Evolutionary conservation across 2,797 vertebrate species (phyloP).

Genomic region (Chaetophractus vellerosus): DNA sequence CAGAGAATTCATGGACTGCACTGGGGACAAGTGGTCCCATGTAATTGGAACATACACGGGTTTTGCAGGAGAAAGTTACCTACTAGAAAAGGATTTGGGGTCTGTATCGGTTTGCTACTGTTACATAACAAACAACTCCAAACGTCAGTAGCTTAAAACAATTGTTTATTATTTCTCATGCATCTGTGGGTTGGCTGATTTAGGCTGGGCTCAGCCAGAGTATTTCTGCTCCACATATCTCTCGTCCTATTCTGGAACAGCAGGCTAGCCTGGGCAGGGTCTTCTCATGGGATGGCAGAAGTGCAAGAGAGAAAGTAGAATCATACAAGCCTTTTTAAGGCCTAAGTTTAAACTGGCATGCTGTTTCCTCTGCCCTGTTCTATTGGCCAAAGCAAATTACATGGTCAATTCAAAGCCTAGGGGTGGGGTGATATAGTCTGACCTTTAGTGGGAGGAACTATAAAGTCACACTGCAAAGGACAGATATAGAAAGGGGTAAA

Average conservation of each 20-base stretch:
- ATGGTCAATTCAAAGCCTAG: not conserved
- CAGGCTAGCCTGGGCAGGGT: not conserved
- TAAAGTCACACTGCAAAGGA: not conserved
- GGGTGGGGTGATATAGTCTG: not conserved
- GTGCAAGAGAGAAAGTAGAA: not conserved
- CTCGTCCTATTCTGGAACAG: not conserved
- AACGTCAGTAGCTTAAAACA: not conserved
- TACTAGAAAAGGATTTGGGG: not conserved
- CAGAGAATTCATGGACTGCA: not conserved
- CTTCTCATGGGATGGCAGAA: not conserved
- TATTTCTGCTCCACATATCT: not conserved
- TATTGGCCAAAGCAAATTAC: not conserved
- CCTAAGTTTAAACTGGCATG: not conserved
- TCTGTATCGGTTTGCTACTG: not conserved
- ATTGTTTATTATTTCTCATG: conserved; percentile 23
- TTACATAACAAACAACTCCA: not conserved
- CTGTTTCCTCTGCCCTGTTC: not conserved
- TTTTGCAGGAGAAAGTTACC: not conserved
- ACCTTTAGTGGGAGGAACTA: not conserved
- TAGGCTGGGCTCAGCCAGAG: not conserved
- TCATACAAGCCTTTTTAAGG: not conserved
- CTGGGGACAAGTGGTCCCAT: not conserved
- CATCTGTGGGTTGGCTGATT: not conserved
- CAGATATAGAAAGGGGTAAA: not conserved
- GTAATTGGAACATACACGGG: not conserved